Conservation (phyloP, 2,113 vertebrate species). For the Nettapus auritus region DNA sequence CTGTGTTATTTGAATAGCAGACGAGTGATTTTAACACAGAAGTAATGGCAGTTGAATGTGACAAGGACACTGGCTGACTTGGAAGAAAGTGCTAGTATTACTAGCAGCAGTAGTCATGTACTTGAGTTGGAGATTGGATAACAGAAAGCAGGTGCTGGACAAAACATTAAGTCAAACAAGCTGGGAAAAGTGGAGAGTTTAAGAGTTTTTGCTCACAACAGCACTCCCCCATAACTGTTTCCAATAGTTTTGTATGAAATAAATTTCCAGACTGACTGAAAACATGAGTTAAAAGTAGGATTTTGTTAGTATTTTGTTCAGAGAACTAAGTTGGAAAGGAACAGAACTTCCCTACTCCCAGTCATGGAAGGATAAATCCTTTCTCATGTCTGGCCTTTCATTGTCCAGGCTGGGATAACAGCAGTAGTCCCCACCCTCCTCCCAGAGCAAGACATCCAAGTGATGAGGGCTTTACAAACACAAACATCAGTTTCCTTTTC, state of each 20-base stretch:
- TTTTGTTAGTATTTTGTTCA: background rate
- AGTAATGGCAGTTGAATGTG: background rate
- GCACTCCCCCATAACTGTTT: background rate
- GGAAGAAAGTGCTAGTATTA: background rate
- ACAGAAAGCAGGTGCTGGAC: background rate
- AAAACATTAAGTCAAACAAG: background rate
- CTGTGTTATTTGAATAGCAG: background rate
- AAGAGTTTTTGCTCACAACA: background rate
- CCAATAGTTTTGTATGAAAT: background rate
- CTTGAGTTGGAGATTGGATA: background rate
- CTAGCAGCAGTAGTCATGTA: background rate
- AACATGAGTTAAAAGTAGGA: background rate
- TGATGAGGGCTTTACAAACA: background rate
- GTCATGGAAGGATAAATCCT: background rate
- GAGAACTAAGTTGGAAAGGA: fast-evolving
- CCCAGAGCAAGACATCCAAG: background rate
- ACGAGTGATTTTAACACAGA: background rate
- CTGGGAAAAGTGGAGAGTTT: background rate
- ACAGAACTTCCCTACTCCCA: background rate
- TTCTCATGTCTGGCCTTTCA: background rate
- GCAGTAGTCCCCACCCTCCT: background rate
- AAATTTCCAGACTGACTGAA: background rate
- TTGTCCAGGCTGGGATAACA: background rate
- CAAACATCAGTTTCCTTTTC: background rate
- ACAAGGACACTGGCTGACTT: background rate